Conservation (phyloP, 1,140 invertebrate species). For the Lepidurus packardi region DNA sequence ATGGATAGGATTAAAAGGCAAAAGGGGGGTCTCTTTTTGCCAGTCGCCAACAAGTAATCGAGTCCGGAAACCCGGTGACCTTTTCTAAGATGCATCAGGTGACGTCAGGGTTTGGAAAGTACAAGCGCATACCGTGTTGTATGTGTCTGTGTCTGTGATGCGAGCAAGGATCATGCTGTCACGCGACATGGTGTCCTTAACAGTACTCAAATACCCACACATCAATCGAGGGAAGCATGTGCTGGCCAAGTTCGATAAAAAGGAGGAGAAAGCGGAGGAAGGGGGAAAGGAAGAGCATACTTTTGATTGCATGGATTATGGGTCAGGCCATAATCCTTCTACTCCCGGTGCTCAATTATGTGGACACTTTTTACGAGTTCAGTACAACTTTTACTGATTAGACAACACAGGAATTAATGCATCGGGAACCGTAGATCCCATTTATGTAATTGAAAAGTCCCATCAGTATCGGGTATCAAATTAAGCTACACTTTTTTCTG, state of each 20-base stretch:
- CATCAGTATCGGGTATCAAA: too few species aligned
- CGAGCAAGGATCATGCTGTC: conserved; percentile 3
- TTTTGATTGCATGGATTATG: background rate
- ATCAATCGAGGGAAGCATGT: background rate
- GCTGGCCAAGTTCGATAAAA: background rate
- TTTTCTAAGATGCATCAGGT: conserved; percentile 22
- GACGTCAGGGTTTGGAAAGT: conserved; percentile 2
- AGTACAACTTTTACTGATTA: too few species aligned
- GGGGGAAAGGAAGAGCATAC: background rate
- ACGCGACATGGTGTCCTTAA: background rate
- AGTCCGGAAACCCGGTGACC: conserved; percentile 9
- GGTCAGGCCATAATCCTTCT: background rate
- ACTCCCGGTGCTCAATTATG: too few species aligned
- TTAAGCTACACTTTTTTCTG: too few species aligned
- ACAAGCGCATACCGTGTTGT: background rate
- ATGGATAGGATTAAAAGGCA: background rate
- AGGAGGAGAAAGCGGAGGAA: background rate
- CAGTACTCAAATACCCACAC: background rate
- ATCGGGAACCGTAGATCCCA: too few species aligned
- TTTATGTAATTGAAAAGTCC: too few species aligned
- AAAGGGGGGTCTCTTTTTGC: background rate
- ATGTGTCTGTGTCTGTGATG: background rate
- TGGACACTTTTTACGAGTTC: too few species aligned
- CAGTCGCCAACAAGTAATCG: conserved; percentile 9
- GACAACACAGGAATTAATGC: too few species aligned